Base-by-base conservation (phyloP, 2,888 invertebrate genomes). In the Horisme vitalbata region DNA sequence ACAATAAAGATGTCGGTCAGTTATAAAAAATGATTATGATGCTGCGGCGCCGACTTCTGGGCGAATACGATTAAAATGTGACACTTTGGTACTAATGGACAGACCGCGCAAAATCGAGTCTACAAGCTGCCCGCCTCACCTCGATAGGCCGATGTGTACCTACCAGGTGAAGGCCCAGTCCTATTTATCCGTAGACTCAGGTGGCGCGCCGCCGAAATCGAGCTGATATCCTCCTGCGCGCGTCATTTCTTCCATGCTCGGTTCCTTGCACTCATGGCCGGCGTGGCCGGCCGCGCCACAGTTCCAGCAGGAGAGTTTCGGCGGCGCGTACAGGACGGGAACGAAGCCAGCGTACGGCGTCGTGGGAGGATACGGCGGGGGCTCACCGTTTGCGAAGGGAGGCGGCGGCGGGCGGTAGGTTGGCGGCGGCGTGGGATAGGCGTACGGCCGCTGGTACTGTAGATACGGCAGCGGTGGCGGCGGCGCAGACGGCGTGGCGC, bases 241-340 rank as follows among this genome's bases (percentile, higher is more conserved):
- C 26, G 96, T 96, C 85, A 97, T 95, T 82, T 97, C 96, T 79
- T 98, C 97, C 93, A 98, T 96, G 44, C 96, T 96, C 55, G 95
- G 95, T 76, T 96, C 96, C 71, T 95, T 94, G 79, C 98, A 98
- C 63, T 97, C 97, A 64, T 93, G 91, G 13, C 97, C 97, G 36
- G 92, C 91, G 80, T 98, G 98, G 37, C 93, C 94, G 43, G 93
- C 92, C 39, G 94, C 94, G 50, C 98, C 98, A 86, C 98, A 98
- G 80, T 98, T 98, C 90, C 95, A 97, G 84, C 98, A 98, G 28
- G 95, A 95, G 41, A 93, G 85, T 76, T 94, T 93, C 30, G 92
- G 91, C 36, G 91, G 91, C 58, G 92, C 91, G 67, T 87, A 90
- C 54, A 88, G 82, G 23, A 91, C 87, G n/a, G 91, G 90, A 54